Conservation (phyloP, 35 echinoderm and acorn worm genomes). For the Hemicentrotus pulcherrimus region DNA sequence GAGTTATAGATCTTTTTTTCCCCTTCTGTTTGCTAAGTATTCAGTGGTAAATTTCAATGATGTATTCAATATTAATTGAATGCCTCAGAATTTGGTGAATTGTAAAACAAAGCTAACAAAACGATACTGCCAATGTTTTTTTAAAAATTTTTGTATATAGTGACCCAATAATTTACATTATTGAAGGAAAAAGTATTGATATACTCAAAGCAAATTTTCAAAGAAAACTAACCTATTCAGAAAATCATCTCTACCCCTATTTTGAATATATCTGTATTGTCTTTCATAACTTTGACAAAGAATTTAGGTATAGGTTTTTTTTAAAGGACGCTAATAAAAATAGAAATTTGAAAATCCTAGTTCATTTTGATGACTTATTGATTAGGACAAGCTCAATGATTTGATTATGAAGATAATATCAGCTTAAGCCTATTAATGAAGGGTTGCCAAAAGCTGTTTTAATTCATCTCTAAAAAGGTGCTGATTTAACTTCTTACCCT, state of each 20-base stretch:
- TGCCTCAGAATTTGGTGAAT: no score
- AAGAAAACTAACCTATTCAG: no score
- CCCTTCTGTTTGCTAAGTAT: no score
- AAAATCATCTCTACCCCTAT: no score
- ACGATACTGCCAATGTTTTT: no score
- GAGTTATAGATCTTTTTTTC: neutral
- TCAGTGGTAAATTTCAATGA: no score
- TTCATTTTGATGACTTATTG: neutral
- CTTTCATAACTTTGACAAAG: neutral
- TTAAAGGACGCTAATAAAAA: neutral
- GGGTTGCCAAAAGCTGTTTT: neutral
- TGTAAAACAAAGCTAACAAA: no score
- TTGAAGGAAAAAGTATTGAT: no score
- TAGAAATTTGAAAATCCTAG: neutral
- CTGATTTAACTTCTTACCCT: neutral
- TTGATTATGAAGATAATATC: constrained; percentile 1
- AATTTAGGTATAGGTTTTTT: neutral
- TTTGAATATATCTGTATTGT: neutral
- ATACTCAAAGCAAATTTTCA: no score
- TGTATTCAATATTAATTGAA: no score
- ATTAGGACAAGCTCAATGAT: neutral
- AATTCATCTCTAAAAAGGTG: neutral
- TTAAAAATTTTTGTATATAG: no score
- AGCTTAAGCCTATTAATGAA: neutral
- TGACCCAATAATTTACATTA: no score